Percentiles rank a stretch among this genome's conserved stretches.
phyloP scores from a whole-genome alignment of 1,140 invertebrate species.

The Centruroides vittatus region DNA sequence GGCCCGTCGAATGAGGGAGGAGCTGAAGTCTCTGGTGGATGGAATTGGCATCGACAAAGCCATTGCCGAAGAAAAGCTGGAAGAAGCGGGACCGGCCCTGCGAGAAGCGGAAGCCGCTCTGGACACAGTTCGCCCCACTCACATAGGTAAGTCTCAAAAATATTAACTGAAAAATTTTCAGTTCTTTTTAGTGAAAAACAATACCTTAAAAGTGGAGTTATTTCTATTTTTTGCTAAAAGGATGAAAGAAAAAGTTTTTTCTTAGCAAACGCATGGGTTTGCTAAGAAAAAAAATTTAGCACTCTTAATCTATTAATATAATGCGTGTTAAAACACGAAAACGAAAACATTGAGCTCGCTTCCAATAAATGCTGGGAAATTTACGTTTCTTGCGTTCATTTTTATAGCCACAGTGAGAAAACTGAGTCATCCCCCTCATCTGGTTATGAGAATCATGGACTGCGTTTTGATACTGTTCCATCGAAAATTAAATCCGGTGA shows the following conservation, averaged over 20 bases:
- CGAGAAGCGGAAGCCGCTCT: constrained; percentile 89
- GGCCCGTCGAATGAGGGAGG: constrained; percentile 88
- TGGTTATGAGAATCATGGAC: constrained; percentile 98
- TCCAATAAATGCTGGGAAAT: too few species aligned
- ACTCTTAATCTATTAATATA: too few species aligned
- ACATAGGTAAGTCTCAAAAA: constrained; percentile 46
- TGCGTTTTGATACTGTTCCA: constrained; percentile 88
- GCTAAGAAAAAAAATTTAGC: too few species aligned
- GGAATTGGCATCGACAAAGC: constrained; percentile 83
- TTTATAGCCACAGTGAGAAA: constrained; percentile 75
- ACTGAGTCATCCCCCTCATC: constrained; percentile 80
- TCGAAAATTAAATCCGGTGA: constrained; percentile 62
- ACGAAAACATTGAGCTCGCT: too few species aligned
- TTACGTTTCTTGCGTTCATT: background rate
- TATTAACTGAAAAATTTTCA: background rate
- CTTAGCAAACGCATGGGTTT: too few species aligned
- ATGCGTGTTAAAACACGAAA: too few species aligned
- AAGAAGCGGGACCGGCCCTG: constrained; percentile 76
- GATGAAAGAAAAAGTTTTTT: too few species aligned
- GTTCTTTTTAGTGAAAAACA: too few species aligned
- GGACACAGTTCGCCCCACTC: constrained; percentile 91
- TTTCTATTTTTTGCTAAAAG: too few species aligned
- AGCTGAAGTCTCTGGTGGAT: constrained; percentile 77
- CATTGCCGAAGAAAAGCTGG: constrained; percentile 75
- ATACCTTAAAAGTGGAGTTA: too few species aligned